phyloP scores from a whole-genome alignment of 2,797 vertebrate species.

The Sebastolobus altivelis region DNA sequence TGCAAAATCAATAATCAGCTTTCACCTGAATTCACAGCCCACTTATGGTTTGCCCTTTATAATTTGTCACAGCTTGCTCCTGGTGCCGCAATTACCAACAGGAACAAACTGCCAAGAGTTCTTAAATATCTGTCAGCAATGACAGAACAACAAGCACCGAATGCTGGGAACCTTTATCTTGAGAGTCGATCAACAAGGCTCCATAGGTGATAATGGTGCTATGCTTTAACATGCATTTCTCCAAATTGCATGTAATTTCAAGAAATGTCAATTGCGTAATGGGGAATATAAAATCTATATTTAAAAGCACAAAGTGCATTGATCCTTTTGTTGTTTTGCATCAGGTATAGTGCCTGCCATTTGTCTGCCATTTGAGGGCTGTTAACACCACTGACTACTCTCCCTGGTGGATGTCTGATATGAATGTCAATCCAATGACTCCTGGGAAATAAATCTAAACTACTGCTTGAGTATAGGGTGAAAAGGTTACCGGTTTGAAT shows the following conservation, averaged over 20 bases:
- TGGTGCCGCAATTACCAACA: conserved; percentile 38
- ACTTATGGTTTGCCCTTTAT: conserved; percentile 36
- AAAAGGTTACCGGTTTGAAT: conserved; percentile 14
- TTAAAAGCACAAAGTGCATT: background rate
- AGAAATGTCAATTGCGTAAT: background rate
- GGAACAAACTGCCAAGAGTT: conserved; percentile 39
- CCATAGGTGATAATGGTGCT: background rate
- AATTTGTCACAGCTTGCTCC: conserved; percentile 49
- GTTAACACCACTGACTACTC: conserved; percentile 33
- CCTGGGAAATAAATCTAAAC: conserved; percentile 36
- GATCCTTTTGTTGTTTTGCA: conserved; percentile 17
- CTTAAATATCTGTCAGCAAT: conserved; percentile 51
- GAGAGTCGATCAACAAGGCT: conserved; percentile 17
- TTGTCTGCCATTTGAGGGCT: background rate
- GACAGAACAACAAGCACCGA: conserved; percentile 8
- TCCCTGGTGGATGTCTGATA: conserved; percentile 5
- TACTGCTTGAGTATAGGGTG: background rate
- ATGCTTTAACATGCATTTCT: background rate
- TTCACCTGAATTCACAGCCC: conserved; percentile 31
- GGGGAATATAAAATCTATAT: background rate
- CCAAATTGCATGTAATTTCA: background rate
- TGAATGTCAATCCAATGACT: conserved; percentile 44
- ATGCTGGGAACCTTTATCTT: conserved; percentile 19
- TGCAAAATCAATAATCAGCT: conserved; percentile 36
- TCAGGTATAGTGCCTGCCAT: background rate